These are phyloP conservation scores for Hemiprocne comata DNA, from an alignment of 2,113 vertebrate species.

Conservation along the genomic window DNA sequence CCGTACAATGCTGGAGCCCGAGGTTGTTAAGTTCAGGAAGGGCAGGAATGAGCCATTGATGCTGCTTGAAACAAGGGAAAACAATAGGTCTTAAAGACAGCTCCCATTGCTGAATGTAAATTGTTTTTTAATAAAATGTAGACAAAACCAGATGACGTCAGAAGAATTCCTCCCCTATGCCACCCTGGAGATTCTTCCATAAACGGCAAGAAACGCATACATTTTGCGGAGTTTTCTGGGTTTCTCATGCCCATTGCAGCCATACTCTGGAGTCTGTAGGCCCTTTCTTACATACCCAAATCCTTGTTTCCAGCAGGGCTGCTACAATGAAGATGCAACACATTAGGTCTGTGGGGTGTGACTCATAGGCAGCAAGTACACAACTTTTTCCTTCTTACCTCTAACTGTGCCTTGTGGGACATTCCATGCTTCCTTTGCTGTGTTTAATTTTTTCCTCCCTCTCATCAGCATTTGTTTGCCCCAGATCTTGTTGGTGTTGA, in stretches of 20 bases:
- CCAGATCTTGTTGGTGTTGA: background rate
- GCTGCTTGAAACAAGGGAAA: slow-evolving; percentile 60
- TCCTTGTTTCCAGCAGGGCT: background rate
- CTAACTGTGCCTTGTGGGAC: background rate
- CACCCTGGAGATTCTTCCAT: slow-evolving; percentile 43
- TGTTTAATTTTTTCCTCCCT: background rate
- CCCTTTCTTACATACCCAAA: background rate
- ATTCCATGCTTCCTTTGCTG: background rate
- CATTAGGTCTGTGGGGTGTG: background rate
- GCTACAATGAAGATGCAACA: background rate
- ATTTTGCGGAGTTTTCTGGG: background rate
- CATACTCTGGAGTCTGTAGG: background rate
- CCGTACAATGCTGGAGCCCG: slow-evolving; percentile 19
- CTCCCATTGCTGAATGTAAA: slow-evolving; percentile 55
- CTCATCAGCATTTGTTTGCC: background rate
- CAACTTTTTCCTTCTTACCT: background rate
- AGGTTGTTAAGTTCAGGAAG: slow-evolving; percentile 65
- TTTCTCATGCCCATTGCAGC: background rate
- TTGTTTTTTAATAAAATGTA: slow-evolving; percentile 65
- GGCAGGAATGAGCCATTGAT: slow-evolving; percentile 70
- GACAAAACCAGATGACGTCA: slow-evolving; percentile 53
- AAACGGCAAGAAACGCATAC: accelerated
- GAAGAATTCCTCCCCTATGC: slow-evolving; percentile 39
- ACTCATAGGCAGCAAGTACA: background rate
- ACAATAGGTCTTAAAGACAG: slow-evolving; percentile 67